Conservation (phyloP, 2,888 invertebrate genomes). For the Ophioninae sp. region DNA sequence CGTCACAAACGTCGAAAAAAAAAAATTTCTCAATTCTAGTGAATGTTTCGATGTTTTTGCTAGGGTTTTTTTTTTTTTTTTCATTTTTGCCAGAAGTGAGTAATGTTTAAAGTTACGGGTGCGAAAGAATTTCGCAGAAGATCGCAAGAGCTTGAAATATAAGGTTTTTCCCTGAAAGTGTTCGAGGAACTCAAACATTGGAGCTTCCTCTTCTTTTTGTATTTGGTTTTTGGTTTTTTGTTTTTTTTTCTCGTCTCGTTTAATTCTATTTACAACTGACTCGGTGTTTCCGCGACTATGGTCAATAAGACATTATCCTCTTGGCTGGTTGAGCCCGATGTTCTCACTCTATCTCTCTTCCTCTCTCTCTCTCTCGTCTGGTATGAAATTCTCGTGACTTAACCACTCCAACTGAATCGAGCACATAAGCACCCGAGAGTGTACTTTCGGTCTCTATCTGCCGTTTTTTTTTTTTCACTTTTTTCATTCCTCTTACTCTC, state of each 20-base stretch:
- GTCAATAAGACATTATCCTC: constrained; percentile 45
- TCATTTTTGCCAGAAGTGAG: background rate
- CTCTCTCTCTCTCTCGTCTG: constrained; percentile 22
- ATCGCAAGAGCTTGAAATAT: background rate
- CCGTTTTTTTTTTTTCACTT: background rate
- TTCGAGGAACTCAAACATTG: constrained; percentile 38
- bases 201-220: background rate
- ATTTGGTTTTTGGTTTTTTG: background rate
- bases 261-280: constrained; percentile 5
- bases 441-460: constrained; percentile 25
- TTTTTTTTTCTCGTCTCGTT: constrained; percentile 11
- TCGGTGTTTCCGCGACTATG: constrained; percentile 18
- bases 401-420: constrained; percentile 41
- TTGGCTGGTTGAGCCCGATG: constrained; percentile 8
- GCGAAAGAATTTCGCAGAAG: background rate
- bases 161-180: constrained; percentile 4
- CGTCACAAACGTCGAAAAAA: too few relatives aligned
- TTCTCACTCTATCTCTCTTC: constrained; percentile 14
- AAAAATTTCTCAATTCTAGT: too few relatives aligned
- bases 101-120: background rate
- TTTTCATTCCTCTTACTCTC: too few relatives aligned
- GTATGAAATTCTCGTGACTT: background rate
- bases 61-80: too few relatives aligned
- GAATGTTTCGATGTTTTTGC: too few relatives aligned
- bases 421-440: constrained; percentile 30